Percentiles rank a stretch among this genome's conserved stretches.
These are phyloP conservation scores for Mythimna impura DNA, from an alignment of 2,888 invertebrate genomes.

Conservation along the genomic window DNA sequence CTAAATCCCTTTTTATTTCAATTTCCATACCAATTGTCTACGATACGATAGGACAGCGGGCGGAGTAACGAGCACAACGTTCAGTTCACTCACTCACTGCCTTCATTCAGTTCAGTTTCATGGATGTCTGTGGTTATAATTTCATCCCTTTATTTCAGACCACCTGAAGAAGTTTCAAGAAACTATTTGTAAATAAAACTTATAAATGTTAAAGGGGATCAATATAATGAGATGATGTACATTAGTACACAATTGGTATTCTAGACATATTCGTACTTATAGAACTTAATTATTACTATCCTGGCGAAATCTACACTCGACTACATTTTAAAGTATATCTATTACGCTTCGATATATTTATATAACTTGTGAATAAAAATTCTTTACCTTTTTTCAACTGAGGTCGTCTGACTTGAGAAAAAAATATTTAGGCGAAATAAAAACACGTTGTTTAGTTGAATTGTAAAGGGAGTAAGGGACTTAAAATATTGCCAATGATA, in stretches of 20 bases:
- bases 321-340: constrained; percentile 78
- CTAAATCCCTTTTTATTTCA: constrained; percentile 73
- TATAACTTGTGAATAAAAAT: constrained; percentile 77
- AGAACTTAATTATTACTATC: constrained; percentile 87
- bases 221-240: constrained; percentile 89
- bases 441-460: constrained; percentile 81
- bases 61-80: constrained; percentile 60
- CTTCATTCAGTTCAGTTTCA: constrained; percentile 60
- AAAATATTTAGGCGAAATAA: constrained; percentile 78
- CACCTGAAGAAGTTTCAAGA: constrained; percentile 75
- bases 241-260: constrained; percentile 89
- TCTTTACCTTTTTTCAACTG: constrained; percentile 69
- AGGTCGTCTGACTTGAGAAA: constrained; percentile 70
- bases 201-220: constrained; percentile 89
- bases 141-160: constrained; percentile 76
- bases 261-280: constrained; percentile 87
- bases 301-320: constrained; percentile 79
- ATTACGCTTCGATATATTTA: constrained; percentile 76
- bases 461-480: constrained; percentile 87
- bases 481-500: constrained; percentile 84
- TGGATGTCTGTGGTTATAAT: constrained; percentile 62
- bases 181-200: constrained; percentile 88
- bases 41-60: constrained; percentile 71
- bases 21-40: constrained; percentile 82
- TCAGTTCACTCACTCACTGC: constrained; percentile 47